Percentiles rank a stretch among this genome's conserved stretches.
Evolutionary conservation across 2,113 vertebrate species (phyloP).

Genomic region (Alexandromys fortis): DNA sequence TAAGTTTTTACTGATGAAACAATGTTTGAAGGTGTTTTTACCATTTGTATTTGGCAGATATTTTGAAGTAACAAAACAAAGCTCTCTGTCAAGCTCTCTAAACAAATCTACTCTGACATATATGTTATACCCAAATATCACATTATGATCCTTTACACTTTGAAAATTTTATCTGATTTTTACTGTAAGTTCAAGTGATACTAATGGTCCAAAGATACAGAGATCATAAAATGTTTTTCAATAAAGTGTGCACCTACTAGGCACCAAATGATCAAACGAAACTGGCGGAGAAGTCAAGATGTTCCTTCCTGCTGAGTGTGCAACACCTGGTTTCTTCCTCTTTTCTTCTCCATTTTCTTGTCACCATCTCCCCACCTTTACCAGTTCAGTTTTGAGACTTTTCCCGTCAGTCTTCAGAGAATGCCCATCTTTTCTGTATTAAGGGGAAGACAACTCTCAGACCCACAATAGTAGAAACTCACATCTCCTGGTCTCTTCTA

Average conservation of each 20-base stretch:
- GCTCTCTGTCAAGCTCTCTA: background rate
- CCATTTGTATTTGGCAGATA: constrained; percentile 31
- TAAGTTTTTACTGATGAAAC: constrained; percentile 20
- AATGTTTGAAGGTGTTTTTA: background rate
- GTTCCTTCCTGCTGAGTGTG: background rate
- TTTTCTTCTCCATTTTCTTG: background rate
- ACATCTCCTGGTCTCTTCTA: constrained; percentile 7
- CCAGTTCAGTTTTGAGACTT: constrained; percentile 87
- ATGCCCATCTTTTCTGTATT: background rate
- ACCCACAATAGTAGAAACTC: constrained; percentile 27
- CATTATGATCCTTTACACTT: background rate
- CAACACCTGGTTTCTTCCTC: background rate
- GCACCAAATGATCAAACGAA: background rate
- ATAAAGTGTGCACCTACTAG: background rate
- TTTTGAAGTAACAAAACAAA: constrained; percentile 17
- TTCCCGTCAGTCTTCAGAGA: constrained; percentile 9
- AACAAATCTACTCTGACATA: background rate
- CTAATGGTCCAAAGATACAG: background rate
- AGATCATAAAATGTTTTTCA: background rate
- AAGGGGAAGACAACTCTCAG: background rate
- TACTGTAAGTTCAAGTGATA: background rate
- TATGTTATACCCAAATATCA: background rate
- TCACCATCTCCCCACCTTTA: constrained; percentile 46
- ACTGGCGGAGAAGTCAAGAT: background rate
- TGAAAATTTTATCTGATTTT: constrained; percentile 10